Evolutionary conservation across 1,140 invertebrate species (phyloP).

Genomic region (Telenomus remus): DNA sequence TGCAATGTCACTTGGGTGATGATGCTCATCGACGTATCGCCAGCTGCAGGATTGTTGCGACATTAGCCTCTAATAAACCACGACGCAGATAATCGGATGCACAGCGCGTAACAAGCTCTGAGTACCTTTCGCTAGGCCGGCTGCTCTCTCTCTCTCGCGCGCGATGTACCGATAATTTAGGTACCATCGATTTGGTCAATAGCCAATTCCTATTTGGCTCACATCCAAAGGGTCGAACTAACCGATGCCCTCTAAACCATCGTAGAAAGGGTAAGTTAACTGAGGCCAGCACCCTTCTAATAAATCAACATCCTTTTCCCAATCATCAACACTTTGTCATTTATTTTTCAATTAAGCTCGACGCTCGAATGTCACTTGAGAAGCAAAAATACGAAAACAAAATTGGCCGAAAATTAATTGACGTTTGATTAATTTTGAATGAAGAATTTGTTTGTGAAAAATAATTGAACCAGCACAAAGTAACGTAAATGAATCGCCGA

Average conservation of each 20-base stretch:
- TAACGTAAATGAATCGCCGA: too few species aligned
- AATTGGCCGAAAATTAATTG: too few species aligned
- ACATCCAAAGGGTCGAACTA: slow-evolving; percentile 69
- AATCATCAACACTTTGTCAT: slow-evolving; percentile 26
- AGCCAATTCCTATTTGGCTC: slow-evolving; percentile 74
- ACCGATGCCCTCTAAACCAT: slow-evolving; percentile 47
- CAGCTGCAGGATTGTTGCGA: slow-evolving; percentile 64
- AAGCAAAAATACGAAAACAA: too few species aligned
- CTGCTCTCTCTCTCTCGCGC: slow-evolving; percentile 14
- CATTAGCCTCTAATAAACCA: slow-evolving; percentile 70
- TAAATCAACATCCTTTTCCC: slow-evolving; percentile 27
- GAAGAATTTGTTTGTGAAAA: too few species aligned
- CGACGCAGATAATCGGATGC: slow-evolving; percentile 72
- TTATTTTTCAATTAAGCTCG: slow-evolving; percentile 5
- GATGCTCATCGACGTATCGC: slow-evolving; percentile 44
- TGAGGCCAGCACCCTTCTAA: slow-evolving; percentile 41
- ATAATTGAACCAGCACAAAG: too few species aligned
- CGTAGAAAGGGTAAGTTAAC: slow-evolving; percentile 57
- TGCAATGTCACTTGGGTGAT: slow-evolving; percentile 26
- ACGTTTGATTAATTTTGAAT: too few species aligned
- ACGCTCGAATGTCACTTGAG: too few species aligned
- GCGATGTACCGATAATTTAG: slow-evolving; percentile 68
- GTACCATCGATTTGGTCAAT: slow-evolving; percentile 73
- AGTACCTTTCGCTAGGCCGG: slow-evolving; percentile 61
- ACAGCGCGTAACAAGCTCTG: slow-evolving; percentile 69